phyloP scores from a whole-genome alignment of 1,140 invertebrate species.

The Druon quercuslanigerum region DNA sequence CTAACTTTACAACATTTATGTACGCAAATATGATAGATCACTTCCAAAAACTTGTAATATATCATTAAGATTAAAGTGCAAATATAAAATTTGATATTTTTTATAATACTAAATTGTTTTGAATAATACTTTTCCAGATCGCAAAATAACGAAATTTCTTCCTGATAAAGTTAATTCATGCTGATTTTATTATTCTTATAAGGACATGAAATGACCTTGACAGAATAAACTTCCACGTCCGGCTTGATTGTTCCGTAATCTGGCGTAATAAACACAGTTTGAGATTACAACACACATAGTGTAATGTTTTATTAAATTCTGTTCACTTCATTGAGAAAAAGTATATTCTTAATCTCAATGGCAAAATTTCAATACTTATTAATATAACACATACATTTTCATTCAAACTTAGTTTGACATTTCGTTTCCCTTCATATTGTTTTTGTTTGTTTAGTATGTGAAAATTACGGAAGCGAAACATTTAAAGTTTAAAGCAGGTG shows the following conservation, averaged over 20 bases:
- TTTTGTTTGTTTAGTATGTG: too few relatives aligned
- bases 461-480: too few relatives aligned
- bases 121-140: neutral
- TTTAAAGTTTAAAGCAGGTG: too few relatives aligned
- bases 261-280: neutral
- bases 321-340: too few relatives aligned
- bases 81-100: neutral
- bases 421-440: too few relatives aligned
- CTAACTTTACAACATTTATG: neutral
- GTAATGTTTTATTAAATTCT: too few relatives aligned
- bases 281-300: neutral
- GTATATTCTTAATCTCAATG: too few relatives aligned
- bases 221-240: constrained; percentile 11
- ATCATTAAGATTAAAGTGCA: neutral
- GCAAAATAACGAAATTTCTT: neutral
- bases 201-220: constrained; percentile 3
- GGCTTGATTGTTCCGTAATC: neutral
- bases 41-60: neutral
- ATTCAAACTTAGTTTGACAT: too few relatives aligned
- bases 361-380: too few relatives aligned
- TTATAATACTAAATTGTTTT: neutral
- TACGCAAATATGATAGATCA: neutral
- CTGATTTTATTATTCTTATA: neutral
- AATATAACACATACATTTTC: too few relatives aligned
- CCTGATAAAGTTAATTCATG: too few relatives aligned